phyloP scores from a whole-genome alignment of 2,797 vertebrate species.

The Sebastes nivosus region DNA sequence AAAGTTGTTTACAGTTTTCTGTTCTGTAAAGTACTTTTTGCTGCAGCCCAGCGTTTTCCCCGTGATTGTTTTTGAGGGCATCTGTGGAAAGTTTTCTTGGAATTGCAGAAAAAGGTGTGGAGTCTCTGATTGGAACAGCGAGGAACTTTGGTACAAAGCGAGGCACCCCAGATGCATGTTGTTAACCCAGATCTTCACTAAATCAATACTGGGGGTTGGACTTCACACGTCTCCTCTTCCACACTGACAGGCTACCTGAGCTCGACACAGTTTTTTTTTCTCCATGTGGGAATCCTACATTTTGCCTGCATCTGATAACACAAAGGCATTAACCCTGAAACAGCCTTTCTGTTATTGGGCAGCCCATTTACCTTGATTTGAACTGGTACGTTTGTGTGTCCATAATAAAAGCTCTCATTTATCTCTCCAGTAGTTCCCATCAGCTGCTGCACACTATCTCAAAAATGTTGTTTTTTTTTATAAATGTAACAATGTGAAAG shows the following conservation, averaged over 20 bases:
- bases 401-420: background rate
- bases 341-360: background rate
- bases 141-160: constrained; percentile 24
- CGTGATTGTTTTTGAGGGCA: background rate
- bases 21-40: background rate
- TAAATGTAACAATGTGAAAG: background rate
- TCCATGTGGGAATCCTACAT: background rate
- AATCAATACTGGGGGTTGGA: constrained; percentile 43
- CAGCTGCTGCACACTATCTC: background rate
- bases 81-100: constrained; percentile 10
- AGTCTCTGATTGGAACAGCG: constrained; percentile 10
- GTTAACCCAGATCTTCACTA: constrained; percentile 42
- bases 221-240: constrained; percentile 18
- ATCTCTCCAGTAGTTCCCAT: background rate
- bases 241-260: background rate
- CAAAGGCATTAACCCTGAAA: background rate
- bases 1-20: background rate
- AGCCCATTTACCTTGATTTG: background rate
- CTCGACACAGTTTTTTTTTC: constrained; percentile 1
- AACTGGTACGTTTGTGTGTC: background rate
- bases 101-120: background rate
- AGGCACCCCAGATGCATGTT: constrained; percentile 30
- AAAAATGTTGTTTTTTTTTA: background rate
- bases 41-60: background rate
- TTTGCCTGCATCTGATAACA: background rate